Percentiles rank a stretch among this genome's conserved stretches.
These are phyloP conservation scores for Fragum sueziense DNA, from an alignment of 2,888 invertebrate species.

Conservation along the genomic window DNA sequence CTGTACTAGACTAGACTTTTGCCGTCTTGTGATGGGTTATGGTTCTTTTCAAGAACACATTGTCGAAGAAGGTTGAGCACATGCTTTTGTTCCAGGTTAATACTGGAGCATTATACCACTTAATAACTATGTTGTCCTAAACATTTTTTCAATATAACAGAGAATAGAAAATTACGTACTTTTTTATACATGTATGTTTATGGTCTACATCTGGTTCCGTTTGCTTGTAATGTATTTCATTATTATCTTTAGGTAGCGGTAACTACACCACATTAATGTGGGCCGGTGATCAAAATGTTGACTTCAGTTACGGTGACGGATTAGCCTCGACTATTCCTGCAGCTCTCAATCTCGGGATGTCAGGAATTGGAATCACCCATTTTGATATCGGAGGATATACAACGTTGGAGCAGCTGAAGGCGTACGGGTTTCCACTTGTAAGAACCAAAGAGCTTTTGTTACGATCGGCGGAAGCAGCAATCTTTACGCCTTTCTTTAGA, in stretches of 20 bases:
- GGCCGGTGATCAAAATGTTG: slow-evolving; percentile 80
- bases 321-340: slow-evolving; percentile 75
- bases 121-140: too few relatives aligned
- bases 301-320: slow-evolving; percentile 75
- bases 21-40: too few relatives aligned
- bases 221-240: background rate
- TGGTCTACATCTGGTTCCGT: too few relatives aligned
- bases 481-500: slow-evolving; percentile 76
- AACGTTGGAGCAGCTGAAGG: slow-evolving; percentile 60
- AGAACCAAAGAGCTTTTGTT: slow-evolving; percentile 74
- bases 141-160: too few relatives aligned
- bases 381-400: slow-evolving; percentile 80
- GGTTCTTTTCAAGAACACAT: too few relatives aligned
- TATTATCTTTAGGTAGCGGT: slow-evolving; percentile 61
- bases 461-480: slow-evolving; percentile 76
- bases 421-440: slow-evolving; percentile 59
- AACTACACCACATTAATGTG: slow-evolving; percentile 75
- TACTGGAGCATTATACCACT: too few relatives aligned
- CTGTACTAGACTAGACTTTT: too few relatives aligned
- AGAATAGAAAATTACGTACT: too few relatives aligned
- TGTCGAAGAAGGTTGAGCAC: too few relatives aligned
- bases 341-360: slow-evolving; percentile 73
- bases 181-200: too few relatives aligned
- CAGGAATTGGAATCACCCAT: slow-evolving; percentile 76
- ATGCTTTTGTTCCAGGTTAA: too few relatives aligned